Evolutionary conservation across 1,140 invertebrate species (phyloP).

Genomic region (Rhynchophorus ferrugineus): DNA sequence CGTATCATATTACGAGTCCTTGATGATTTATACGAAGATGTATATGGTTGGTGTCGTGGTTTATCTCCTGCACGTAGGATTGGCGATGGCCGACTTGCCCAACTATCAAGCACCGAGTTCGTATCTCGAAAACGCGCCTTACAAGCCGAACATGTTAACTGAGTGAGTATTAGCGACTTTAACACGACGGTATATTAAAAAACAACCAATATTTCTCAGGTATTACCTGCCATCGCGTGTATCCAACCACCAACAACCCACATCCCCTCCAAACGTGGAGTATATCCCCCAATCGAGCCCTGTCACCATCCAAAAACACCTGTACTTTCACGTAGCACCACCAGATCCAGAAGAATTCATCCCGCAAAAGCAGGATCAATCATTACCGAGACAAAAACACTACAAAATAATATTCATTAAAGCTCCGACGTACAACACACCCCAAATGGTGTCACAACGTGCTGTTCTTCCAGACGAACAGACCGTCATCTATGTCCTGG

Average conservation of each 20-base stretch:
- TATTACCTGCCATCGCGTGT: too few species aligned
- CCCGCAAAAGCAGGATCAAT: constrained; percentile 43
- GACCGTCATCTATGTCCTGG: constrained; percentile 78
- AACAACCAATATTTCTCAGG: too few species aligned
- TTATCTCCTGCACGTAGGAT: too few species aligned
- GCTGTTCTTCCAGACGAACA: constrained; percentile 77
- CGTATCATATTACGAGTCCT: too few species aligned
- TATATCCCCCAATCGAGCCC: constrained; percentile 2
- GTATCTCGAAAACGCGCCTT: too few species aligned
- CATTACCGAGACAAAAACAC: constrained; percentile 59
- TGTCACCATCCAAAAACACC: constrained; percentile 58
- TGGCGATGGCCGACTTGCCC: too few species aligned
- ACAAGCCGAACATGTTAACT: too few species aligned
- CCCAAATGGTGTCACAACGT: constrained; percentile 62
- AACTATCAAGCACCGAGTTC: too few species aligned
- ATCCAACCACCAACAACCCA: constrained; percentile 44
- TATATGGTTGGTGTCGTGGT: too few species aligned
- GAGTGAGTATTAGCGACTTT: too few species aligned
- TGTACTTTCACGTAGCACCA: constrained; percentile 61
- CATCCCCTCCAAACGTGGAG: constrained; percentile 37
- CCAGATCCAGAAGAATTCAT: constrained; percentile 62
- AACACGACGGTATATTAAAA: too few species aligned
- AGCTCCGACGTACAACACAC: constrained; percentile 71
- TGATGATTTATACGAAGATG: too few species aligned
- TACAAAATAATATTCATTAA: constrained; percentile 89